These are phyloP conservation scores for Ctenodactylus gundi DNA, from an alignment of 2,113 vertebrate species.

Conservation along the genomic window DNA sequence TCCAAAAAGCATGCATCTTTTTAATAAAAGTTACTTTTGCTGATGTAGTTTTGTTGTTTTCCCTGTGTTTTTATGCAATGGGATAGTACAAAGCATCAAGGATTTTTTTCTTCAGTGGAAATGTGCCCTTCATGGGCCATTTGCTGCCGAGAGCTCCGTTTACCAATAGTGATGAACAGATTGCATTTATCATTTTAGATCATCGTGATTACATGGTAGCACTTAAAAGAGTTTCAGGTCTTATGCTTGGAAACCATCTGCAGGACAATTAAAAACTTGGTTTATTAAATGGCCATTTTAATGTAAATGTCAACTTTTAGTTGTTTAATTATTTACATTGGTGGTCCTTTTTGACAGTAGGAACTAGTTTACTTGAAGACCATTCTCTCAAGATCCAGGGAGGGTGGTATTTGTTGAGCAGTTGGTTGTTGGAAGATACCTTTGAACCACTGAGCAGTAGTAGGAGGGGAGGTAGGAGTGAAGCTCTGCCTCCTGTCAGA, in stretches of 20 bases:
- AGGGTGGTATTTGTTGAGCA: too few relatives aligned
- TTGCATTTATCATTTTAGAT: slow-evolving; percentile 49
- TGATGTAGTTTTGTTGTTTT: slow-evolving; percentile 54
- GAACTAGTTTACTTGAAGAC: too few relatives aligned
- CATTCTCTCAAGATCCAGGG: too few relatives aligned
- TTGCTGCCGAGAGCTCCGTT: slow-evolving; percentile 50
- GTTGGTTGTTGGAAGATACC: too few relatives aligned
- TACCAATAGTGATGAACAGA: slow-evolving; percentile 48
- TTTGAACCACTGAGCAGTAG: too few relatives aligned
- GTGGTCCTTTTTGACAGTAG: too few relatives aligned
- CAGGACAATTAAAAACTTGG: slow-evolving; percentile 58
- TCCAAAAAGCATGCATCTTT: not conserved
- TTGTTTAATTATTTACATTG: slow-evolving; percentile 9
- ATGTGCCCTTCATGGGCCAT: slow-evolving; percentile 64
- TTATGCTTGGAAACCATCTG: not conserved
- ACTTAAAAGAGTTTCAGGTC: slow-evolving; percentile 53
- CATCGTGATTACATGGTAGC: slow-evolving; percentile 39
- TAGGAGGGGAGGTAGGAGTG: too few relatives aligned
- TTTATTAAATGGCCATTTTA: slow-evolving; percentile 51
- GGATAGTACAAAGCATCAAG: not conserved
- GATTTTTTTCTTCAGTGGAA: slow-evolving; percentile 43
- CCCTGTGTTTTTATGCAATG: not conserved
- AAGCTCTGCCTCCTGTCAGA: too few relatives aligned
- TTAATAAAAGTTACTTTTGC: not conserved
- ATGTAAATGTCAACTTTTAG: not conserved